Evolutionary conservation across 2,113 vertebrate genomes (phyloP).

Genomic region (Engystomops pustulosus): DNA sequence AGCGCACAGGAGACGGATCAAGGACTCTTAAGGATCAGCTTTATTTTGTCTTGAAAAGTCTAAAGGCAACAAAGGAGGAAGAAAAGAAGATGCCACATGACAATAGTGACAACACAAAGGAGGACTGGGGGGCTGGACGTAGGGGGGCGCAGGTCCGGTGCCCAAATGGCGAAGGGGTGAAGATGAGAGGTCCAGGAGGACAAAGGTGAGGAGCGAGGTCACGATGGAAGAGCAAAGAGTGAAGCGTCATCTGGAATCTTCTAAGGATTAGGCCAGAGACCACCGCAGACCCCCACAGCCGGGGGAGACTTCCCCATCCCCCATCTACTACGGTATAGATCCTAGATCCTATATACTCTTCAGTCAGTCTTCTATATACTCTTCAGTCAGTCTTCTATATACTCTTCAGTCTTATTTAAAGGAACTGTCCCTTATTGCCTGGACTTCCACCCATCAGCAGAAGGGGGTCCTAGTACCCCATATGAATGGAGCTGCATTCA

Average conservation of each 20-base stretch:
- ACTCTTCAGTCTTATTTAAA: too few relatives aligned
- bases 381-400: too few relatives aligned
- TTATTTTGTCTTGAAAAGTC: background rate
- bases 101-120: background rate
- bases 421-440: too few relatives aligned
- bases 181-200: slow-evolving; percentile 4
- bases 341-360: too few relatives aligned
- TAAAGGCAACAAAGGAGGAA: background rate
- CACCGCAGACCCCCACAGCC: background rate
- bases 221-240: background rate
- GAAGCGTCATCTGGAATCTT: slow-evolving; percentile 8
- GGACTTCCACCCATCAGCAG: too few relatives aligned
- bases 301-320: background rate
- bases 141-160: background rate
- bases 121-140: background rate
- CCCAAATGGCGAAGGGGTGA: background rate
- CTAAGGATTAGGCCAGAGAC: background rate
- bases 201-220: slow-evolving; percentile 33
- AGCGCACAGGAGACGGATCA: background rate
- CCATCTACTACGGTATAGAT: too few relatives aligned
- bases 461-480: too few relatives aligned
- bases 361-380: too few relatives aligned
- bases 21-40: background rate
- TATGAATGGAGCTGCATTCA: too few relatives aligned
- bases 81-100: background rate